phyloP scores from a whole-genome alignment of 2,797 vertebrate genomes.

The Notolabrus celidotus region DNA sequence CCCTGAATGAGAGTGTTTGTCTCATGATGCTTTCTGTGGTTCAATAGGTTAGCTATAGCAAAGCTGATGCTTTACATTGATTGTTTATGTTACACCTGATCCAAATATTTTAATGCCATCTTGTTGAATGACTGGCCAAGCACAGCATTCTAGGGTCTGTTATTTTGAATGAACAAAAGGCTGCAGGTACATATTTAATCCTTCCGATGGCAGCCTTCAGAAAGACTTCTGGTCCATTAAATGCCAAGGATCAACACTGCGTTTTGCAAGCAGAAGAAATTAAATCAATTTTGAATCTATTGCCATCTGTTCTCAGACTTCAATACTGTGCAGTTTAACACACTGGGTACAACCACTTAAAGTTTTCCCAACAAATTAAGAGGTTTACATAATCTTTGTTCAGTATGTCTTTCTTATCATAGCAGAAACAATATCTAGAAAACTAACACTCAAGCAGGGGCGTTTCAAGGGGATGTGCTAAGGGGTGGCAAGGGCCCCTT shows the following conservation, averaged over 20 bases:
- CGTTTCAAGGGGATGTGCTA: too few relatives aligned
- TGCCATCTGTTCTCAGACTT: too few relatives aligned
- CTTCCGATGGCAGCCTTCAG: background rate
- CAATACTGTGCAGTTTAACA: too few relatives aligned
- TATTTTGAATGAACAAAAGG: background rate
- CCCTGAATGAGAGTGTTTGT: constrained; percentile 1
- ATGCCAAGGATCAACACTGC: background rate
- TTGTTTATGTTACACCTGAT: background rate
- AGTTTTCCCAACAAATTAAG: too few relatives aligned
- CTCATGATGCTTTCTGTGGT: background rate
- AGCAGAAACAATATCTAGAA: too few relatives aligned
- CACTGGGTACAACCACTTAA: too few relatives aligned
- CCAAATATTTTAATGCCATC: background rate
- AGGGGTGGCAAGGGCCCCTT: too few relatives aligned
- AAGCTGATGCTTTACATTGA: constrained; percentile 11
- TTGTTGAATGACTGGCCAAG: background rate
- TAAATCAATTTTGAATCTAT: too few relatives aligned
- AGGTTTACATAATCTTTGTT: too few relatives aligned
- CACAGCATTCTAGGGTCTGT: background rate
- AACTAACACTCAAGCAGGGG: too few relatives aligned
- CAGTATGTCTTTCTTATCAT: too few relatives aligned
- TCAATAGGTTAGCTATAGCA: background rate
- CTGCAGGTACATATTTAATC: background rate
- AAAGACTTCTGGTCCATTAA: background rate
- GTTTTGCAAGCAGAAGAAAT: too few relatives aligned